Percentiles rank a stretch among this genome's conserved stretches.
These are phyloP conservation scores for Trachythela sp. DNA, from an alignment of 64 coral and sea anemone species.

Conservation along the genomic window DNA sequence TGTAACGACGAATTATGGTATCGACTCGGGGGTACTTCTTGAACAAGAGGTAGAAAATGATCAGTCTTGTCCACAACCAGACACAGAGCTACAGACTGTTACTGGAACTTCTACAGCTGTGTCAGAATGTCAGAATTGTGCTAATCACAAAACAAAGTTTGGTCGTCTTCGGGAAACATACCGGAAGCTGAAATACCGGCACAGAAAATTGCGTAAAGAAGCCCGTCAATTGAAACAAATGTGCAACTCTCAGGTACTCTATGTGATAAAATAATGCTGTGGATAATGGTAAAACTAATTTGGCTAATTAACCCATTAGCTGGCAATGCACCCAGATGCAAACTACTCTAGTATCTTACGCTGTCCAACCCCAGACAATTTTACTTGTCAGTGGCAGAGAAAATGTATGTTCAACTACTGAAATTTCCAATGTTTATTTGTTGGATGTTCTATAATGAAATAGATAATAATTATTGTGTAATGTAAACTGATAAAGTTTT, in stretches of 20 bases:
- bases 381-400: too few relatives aligned
- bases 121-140: neutral
- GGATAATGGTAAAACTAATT: neutral
- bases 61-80: slow-evolving; percentile 3
- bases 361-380: neutral
- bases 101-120: too few relatives aligned
- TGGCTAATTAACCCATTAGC: too few relatives aligned
- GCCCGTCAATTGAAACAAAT: neutral
- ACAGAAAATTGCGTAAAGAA: neutral
- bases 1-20: neutral
- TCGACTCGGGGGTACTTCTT: neutral
- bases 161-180: neutral
- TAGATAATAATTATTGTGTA: neutral
- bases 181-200: neutral
- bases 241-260: neutral
- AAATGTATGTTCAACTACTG: too few relatives aligned
- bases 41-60: slow-evolving; percentile 11
- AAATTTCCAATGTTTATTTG: neutral
- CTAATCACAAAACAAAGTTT: neutral
- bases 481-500: too few relatives aligned
- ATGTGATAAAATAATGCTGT: too few relatives aligned
- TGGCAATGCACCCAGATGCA: too few relatives aligned
- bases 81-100: neutral
- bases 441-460: neutral
- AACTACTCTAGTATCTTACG: neutral